Base-by-base conservation (phyloP, 2,888 invertebrate genomes). In the Prosapia bicincta region DNA sequence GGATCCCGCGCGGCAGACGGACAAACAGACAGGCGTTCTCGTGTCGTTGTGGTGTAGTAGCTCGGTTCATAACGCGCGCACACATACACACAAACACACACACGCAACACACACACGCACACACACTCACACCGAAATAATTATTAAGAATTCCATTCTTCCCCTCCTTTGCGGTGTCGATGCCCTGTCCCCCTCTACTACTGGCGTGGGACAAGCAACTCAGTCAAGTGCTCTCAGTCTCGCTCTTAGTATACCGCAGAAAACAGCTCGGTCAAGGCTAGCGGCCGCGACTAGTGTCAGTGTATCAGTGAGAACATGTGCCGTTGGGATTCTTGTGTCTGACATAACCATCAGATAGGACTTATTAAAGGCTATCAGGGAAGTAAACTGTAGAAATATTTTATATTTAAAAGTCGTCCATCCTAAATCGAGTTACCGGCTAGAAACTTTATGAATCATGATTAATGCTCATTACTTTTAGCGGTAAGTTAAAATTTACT, bases 111-210 rank as follows among this genome's bases (percentile, higher is more conserved):
- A 54, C 54, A 70, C 74, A 68, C 74, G 38, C 70, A 71, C 72
- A 76, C 73, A 73, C 74, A 74, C 76, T 69, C 76, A 68, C 76
- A 76, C 76, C 76, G 74, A 76, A 76, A 76, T 76, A 76, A 76
- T 76, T 76, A 76, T 76, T 76, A 76, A 76, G 76, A 76, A 76
- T 76, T 76, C 76, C 76, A 76, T 76, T 76, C 76, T 76, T 76
- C 74, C 74, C 76, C 72, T 76, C 74, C 76, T 69, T 54, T 32
- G 65, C 66, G 72, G 76, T 74, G 74, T 74, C 74, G 74, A 74
- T 74, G 74, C 74, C 76, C 76, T 74, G 71, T 38, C 71, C 75
- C 71, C 75, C 71, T 68, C 68, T 68, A 43, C 68, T 38, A 66
- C 32, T 38, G 75, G 67, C 73, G 25, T 43, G 66, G 69, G 70